Percentiles rank a stretch among this genome's conserved stretches.
These are phyloP conservation scores for Ptychobarbus kaznakovi DNA, from an alignment of 2,797 vertebrate genomes.

Conservation along the genomic window DNA sequence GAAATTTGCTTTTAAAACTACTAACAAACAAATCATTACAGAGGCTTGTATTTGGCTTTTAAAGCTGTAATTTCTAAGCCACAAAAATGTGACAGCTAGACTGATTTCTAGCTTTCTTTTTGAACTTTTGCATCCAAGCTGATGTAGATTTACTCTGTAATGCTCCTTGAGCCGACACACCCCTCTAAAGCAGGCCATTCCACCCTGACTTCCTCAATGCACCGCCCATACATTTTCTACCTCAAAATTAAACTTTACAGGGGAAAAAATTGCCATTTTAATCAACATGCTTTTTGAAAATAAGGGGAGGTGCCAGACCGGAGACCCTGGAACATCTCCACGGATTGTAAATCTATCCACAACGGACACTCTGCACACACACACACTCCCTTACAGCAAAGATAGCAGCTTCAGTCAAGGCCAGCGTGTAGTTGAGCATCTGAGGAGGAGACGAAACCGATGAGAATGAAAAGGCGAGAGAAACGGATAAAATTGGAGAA, in stretches of 20 bases:
- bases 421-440: background rate
- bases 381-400: slow-evolving; percentile 1
- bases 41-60: background rate
- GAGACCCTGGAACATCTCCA: slow-evolving; percentile 18
- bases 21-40: background rate
- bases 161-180: background rate
- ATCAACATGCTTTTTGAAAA: slow-evolving; percentile 28
- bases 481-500: slow-evolving; percentile 53
- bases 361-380: background rate
- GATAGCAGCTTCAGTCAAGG: slow-evolving; percentile 3
- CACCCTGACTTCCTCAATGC: background rate
- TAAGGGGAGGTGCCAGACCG: background rate
- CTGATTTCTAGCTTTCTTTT: background rate
- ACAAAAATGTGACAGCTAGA: background rate
- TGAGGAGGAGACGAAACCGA: background rate
- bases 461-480: background rate
- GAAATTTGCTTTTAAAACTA: background rate
- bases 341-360: slow-evolving; percentile 17
- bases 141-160: background rate
- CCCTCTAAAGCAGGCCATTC: background rate
- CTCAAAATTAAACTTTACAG: background rate
- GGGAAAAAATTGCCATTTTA: background rate
- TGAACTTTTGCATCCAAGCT: background rate
- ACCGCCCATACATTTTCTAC: background rate
- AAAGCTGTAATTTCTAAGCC: background rate